Conservation (phyloP, 2,888 invertebrate genomes). For the Pachydiplax longipennis region DNA sequence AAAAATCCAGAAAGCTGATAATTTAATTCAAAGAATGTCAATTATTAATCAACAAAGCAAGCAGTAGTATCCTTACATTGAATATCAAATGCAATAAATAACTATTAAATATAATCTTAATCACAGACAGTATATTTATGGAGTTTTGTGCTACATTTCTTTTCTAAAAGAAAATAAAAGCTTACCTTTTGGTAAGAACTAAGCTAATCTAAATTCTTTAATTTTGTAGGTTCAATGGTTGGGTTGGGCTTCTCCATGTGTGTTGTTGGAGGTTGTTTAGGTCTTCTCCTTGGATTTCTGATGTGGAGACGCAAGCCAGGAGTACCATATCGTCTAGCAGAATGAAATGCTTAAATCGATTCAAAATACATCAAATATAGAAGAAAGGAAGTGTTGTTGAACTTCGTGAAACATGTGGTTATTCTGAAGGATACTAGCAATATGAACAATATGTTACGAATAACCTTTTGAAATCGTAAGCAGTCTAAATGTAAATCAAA, state of each 20-base stretch:
- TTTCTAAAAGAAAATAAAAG: too few relatives aligned
- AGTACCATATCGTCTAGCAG: conserved; percentile 52
- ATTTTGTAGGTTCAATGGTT: conserved; percentile 55
- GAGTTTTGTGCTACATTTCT: too few relatives aligned
- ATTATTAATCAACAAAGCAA: too few relatives aligned
- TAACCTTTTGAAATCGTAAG: conserved; percentile 7
- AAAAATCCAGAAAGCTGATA: too few relatives aligned
- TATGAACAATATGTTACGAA: conserved; percentile 30
- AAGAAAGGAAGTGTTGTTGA: neutral
- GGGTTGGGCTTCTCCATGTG: conserved; percentile 58
- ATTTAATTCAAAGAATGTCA: too few relatives aligned
- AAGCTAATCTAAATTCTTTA: neutral
- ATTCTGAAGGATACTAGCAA: conserved; percentile 31
- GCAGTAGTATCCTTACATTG: too few relatives aligned
- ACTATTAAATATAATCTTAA: too few relatives aligned
- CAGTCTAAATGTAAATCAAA: conserved; percentile 19
- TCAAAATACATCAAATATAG: neutral
- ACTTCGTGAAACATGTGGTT: conserved; percentile 12
- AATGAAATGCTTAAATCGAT: conserved; percentile 46
- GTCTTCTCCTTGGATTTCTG: conserved; percentile 56
- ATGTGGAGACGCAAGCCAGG: conserved; percentile 56
- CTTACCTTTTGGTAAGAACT: too few relatives aligned
- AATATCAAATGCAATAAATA: too few relatives aligned
- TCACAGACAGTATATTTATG: too few relatives aligned
- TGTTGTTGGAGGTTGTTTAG: conserved; percentile 56